Percentiles rank a stretch among this genome's conserved stretches.
Evolutionary conservation across 1,140 invertebrate species (phyloP).

Genomic region (Marisa cornuarietis): DNA sequence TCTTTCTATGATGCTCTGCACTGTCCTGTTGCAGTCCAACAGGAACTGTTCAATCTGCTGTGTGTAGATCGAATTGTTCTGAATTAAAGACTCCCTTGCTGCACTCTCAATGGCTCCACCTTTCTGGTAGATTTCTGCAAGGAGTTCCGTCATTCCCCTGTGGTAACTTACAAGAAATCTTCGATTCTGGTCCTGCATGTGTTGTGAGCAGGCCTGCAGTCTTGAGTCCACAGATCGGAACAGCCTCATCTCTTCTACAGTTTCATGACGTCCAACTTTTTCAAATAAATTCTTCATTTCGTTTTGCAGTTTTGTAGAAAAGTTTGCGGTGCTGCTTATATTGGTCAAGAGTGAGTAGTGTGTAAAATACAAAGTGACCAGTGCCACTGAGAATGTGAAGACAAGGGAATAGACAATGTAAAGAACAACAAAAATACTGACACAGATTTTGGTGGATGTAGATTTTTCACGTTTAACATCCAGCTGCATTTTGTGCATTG

Average conservation of each 20-base stretch:
- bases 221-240: slow-evolving; percentile 41
- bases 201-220: slow-evolving; percentile 45
- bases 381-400: slow-evolving; percentile 52
- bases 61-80: slow-evolving; percentile 40
- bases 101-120: slow-evolving; percentile 37
- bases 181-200: slow-evolving; percentile 40
- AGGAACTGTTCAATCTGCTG: slow-evolving; percentile 46
- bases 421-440: slow-evolving; percentile 38
- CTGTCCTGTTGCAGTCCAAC: slow-evolving; percentile 43
- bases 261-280: slow-evolving; percentile 44
- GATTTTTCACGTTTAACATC: slow-evolving; percentile 4
- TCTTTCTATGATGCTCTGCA: slow-evolving; percentile 41
- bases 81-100: slow-evolving; percentile 34
- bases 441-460: slow-evolving; percentile 30
- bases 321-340: slow-evolving; percentile 39
- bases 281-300: slow-evolving; percentile 34
- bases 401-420: slow-evolving; percentile 53
- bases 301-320: slow-evolving; percentile 35
- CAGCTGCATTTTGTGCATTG: neutral
- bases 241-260: slow-evolving; percentile 37
- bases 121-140: slow-evolving; percentile 37
- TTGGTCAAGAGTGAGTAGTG: slow-evolving; percentile 38
- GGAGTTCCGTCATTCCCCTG: slow-evolving; percentile 27
- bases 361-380: slow-evolving; percentile 46
- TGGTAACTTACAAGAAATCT: slow-evolving; percentile 33